Conservation (phyloP, 2,888 invertebrate genomes). For the Anorthoa munda region DNA sequence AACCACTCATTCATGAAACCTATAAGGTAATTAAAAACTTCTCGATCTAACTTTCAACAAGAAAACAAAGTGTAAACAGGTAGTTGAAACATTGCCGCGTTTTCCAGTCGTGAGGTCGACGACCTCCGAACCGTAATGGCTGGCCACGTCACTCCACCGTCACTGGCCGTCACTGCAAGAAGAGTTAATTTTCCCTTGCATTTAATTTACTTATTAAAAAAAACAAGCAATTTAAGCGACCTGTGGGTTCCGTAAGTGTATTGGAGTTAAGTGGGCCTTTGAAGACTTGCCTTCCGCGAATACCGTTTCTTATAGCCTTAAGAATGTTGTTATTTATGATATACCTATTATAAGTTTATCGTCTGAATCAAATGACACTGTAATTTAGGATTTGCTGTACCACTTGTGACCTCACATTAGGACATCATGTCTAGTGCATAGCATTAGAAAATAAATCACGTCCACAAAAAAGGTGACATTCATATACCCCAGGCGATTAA, state of each 20-base stretch:
- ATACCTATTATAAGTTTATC: not conserved
- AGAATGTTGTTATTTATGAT: not conserved
- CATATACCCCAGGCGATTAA: conserved; percentile 15
- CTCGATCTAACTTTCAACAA: conserved; percentile 16
- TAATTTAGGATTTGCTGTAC: no score
- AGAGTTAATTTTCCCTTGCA: conserved; percentile 86
- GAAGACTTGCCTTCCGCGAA: not conserved
- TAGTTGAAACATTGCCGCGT: conserved; percentile 51
- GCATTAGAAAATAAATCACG: conserved; percentile 33
- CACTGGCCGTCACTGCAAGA: conserved; percentile 80
- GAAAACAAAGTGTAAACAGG: conserved; percentile 61
- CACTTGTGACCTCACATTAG: not conserved
- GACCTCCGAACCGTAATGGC: conserved; percentile 83
- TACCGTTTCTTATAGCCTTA: not conserved
- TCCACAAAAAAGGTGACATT: conserved; percentile 38
- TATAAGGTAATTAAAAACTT: conserved; percentile 18
- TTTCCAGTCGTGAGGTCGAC: conserved; percentile 67
- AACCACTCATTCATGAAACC: not conserved
- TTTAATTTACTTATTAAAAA: conserved; percentile 83
- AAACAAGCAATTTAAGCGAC: conserved; percentile 60
- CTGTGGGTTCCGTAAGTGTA: conserved; percentile 62
- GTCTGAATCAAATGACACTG: no score
- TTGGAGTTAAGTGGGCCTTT: conserved; percentile 27
- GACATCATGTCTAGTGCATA: conserved; percentile 2
- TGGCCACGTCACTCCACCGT: conserved; percentile 84